These are phyloP conservation scores for Caenorhabditis uteleia DNA, from an alignment of 2,888 invertebrate species.

Conservation along the genomic window DNA sequence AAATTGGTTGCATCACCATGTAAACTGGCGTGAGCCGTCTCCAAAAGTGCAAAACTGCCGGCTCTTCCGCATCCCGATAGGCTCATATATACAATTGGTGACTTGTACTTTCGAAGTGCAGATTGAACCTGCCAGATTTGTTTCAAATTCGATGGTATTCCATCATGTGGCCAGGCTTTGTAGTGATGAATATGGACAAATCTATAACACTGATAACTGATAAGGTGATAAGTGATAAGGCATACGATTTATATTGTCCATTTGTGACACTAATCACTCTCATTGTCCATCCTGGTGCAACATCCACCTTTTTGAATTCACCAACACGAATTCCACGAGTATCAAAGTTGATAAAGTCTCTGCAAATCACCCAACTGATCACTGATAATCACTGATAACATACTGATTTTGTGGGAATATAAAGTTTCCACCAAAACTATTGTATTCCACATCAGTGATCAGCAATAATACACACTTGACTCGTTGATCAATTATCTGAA, in stretches of 20 bases:
- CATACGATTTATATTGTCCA: constrained; percentile 28
- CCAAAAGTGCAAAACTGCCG: constrained; percentile 50
- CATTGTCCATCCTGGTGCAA: constrained; percentile 35
- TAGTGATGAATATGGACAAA: constrained; percentile 46
- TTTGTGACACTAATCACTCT: constrained; percentile 33
- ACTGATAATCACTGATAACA: too few relatives aligned
- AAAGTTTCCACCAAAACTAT: constrained; percentile 28
- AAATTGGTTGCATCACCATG: constrained; percentile 5
- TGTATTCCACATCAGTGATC: constrained; percentile 40
- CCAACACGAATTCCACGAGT: constrained; percentile 42
- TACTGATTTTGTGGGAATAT: too few relatives aligned
- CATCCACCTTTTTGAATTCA: constrained; percentile 33
- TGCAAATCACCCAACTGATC: too few relatives aligned
- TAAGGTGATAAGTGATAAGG: too few relatives aligned
- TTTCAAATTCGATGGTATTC: constrained; percentile 18
- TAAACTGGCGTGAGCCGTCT: constrained; percentile 12
- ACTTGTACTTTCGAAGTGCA: constrained; percentile 34
- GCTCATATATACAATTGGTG: constrained; percentile 45
- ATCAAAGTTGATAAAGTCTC: constrained; percentile 45
- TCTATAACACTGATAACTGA: constrained; percentile 25
- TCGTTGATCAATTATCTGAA: constrained; percentile 30
- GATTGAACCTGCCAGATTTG: constrained; percentile 40
- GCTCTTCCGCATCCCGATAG: constrained; percentile 54
- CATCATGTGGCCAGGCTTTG: constrained; percentile 35
- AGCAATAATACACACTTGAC: constrained; percentile 43